phyloP scores from a whole-genome alignment of 2,888 invertebrate species.

The Chrysina gloriosa region DNA sequence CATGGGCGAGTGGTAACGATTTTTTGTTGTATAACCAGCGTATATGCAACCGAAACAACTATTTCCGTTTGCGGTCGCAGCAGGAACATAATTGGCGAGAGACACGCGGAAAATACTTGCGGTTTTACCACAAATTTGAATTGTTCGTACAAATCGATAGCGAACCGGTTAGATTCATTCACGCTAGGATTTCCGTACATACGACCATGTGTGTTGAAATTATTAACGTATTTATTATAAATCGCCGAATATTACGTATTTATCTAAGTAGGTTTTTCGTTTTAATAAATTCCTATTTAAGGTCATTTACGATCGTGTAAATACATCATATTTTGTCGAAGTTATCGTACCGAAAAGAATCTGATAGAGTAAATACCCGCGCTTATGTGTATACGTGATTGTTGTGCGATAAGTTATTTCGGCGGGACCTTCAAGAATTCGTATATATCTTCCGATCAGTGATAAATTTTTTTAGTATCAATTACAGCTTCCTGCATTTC shows the following conservation, averaged over 20 bases:
- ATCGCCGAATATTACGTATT: too few species aligned
- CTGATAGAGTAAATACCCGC: background rate
- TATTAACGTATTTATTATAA: background rate
- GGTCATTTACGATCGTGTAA: too few species aligned
- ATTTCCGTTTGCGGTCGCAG: background rate
- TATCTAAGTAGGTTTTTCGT: too few species aligned
- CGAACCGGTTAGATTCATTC: background rate
- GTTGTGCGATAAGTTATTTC: background rate
- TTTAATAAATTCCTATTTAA: too few species aligned
- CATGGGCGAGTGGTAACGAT: too few species aligned
- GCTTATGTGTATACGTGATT: background rate
- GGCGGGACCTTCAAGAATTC: background rate
- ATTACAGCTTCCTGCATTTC: background rate
- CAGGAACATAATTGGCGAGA: background rate
- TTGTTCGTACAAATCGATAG: background rate
- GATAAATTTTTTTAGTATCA: too few species aligned
- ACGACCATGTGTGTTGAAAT: background rate
- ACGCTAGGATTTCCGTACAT: background rate
- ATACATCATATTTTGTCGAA: too few species aligned
- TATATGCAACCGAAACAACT: background rate
- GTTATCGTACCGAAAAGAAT: too few species aligned
- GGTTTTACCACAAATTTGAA: constrained; percentile 14
- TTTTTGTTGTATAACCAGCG: too few species aligned
- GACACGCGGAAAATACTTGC: background rate
- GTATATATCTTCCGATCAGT: background rate